A percentile compares a stretch with the other conserved stretches of the same genome.
Conservation (phyloP, 1,140 invertebrate genomes). For the Olivierus martensii region DNA sequence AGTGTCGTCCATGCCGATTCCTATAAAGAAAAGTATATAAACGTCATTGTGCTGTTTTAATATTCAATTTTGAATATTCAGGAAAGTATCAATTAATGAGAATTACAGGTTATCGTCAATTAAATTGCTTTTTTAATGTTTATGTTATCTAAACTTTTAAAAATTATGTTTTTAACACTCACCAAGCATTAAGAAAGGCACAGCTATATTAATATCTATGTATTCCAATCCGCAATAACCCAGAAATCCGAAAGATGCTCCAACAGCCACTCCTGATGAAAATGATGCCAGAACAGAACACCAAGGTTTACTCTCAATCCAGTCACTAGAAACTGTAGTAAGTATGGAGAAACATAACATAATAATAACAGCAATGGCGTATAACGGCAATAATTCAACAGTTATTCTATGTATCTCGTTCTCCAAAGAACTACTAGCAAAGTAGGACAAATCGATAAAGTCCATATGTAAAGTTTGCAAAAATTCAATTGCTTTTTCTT, state of each 20-base stretch:
- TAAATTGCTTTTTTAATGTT: too few species aligned
- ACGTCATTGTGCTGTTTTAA: too few species aligned
- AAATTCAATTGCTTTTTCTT: conserved; percentile 59
- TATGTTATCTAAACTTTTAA: too few species aligned
- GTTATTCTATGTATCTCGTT: conserved; percentile 79
- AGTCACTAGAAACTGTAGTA: conserved; percentile 61
- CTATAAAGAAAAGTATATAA: conserved; percentile 38
- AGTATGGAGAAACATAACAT: conserved; percentile 45
- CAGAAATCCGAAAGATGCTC: conserved; percentile 74
- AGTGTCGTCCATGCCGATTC: conserved; percentile 91
- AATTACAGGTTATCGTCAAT: too few species aligned
- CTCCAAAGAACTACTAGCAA: conserved; percentile 70
- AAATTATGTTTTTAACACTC: too few species aligned
- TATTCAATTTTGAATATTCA: too few species aligned
- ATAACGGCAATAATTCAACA: conserved; percentile 70
- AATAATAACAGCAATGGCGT: conserved; percentile 65
- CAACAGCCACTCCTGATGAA: conserved; percentile 73
- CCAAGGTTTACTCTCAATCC: conserved; percentile 77
- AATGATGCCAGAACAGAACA: conserved; percentile 80
- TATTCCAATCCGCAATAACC: conserved; percentile 81
- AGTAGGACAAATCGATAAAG: conserved; percentile 63
- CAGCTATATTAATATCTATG: conserved; percentile 87
- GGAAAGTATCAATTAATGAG: too few species aligned
- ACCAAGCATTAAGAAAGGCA: conserved; percentile 90
- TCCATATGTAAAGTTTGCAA: conserved; percentile 61